These are phyloP conservation scores for Yponomeuta cagnagella DNA, from an alignment of 2,888 invertebrate species.

Conservation along the genomic window DNA sequence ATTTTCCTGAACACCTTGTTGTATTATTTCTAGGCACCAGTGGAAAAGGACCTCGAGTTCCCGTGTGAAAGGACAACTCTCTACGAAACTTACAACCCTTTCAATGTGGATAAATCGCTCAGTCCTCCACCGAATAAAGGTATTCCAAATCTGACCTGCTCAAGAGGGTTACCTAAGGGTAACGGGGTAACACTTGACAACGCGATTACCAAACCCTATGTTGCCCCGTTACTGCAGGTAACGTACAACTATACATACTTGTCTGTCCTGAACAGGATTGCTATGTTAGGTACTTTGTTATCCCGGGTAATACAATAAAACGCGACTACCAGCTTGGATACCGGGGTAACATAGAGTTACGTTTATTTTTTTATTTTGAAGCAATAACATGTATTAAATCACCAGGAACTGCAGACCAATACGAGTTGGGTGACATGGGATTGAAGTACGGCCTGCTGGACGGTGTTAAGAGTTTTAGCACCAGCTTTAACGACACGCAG, in stretches of 20 bases:
- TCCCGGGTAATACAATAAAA: too few species aligned
- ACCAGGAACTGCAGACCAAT: constrained; percentile 87
- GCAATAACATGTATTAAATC: background rate
- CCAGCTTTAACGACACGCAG: constrained; percentile 85
- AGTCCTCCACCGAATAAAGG: constrained; percentile 76
- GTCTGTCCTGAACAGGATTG: too few species aligned
- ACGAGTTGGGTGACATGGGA: constrained; percentile 90
- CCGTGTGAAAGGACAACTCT: constrained; percentile 90
- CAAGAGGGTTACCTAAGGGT: too few species aligned
- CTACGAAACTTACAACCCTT: constrained; percentile 92
- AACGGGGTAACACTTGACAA: too few species aligned
- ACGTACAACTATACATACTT: too few species aligned
- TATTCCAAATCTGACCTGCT: constrained; percentile 23
- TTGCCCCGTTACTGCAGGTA: too few species aligned
- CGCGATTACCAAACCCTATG: too few species aligned
- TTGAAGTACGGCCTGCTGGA: constrained; percentile 89
- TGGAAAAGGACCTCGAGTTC: constrained; percentile 88
- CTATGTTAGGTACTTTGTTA: too few species aligned
- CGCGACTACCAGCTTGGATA: too few species aligned
- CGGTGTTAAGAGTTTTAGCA: constrained; percentile 74
- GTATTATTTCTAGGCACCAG: constrained; percentile 78
- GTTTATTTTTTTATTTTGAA: too few species aligned
- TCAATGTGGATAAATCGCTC: constrained; percentile 78
- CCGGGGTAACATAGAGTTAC: too few species aligned
- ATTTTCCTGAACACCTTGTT: too few species aligned